Conservation (phyloP, 2,113 vertebrate genomes). For the Festucalex cinctus region DNA sequence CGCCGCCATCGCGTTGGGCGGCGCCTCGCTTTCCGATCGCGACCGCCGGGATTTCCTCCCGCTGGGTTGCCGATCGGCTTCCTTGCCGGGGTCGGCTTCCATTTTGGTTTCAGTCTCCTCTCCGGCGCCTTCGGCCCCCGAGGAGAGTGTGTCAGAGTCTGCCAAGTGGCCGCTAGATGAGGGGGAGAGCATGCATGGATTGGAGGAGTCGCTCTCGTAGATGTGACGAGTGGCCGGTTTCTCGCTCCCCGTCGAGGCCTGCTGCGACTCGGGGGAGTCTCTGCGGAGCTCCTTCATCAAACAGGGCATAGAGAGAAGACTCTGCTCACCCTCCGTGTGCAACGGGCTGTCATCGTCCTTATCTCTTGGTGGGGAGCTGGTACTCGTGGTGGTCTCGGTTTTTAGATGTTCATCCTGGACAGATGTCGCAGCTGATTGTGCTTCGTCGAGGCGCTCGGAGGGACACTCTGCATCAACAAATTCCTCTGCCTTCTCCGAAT, state of each 20-base stretch:
- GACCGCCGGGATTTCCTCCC: slow-evolving; percentile 89
- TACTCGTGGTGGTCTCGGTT: slow-evolving; percentile 74
- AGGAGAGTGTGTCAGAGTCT: slow-evolving; percentile 94
- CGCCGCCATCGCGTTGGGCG: slow-evolving; percentile 86
- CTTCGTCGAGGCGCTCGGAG: slow-evolving; percentile 76
- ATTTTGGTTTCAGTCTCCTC: slow-evolving; percentile 52
- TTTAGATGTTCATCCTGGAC: slow-evolving; percentile 73
- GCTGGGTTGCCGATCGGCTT: slow-evolving; percentile 21
- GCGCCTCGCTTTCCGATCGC: slow-evolving; percentile 87
- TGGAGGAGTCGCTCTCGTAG: slow-evolving; percentile 96
- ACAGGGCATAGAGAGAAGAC: slow-evolving; percentile 90
- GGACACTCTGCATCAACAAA: slow-evolving; percentile 81
- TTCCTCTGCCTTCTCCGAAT: slow-evolving; percentile 85
- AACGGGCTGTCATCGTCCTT: slow-evolving; percentile 68
- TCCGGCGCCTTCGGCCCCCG: slow-evolving; percentile 81
- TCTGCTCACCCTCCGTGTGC: slow-evolving; percentile 75
- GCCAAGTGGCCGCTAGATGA: slow-evolving; percentile 96
- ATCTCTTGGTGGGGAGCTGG: slow-evolving; percentile 72
- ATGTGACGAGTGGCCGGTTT: slow-evolving; percentile 70
- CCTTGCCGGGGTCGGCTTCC: slow-evolving; percentile 67
- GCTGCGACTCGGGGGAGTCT: slow-evolving; percentile 88
- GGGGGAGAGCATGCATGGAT: slow-evolving; percentile 93
- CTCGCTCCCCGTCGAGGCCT: slow-evolving; percentile 82
- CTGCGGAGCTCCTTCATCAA: slow-evolving; percentile 91
- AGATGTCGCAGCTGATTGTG: slow-evolving; percentile 62